Conservation (phyloP, 2,888 invertebrate genomes). For the Caenorhabditis sp. region DNA sequence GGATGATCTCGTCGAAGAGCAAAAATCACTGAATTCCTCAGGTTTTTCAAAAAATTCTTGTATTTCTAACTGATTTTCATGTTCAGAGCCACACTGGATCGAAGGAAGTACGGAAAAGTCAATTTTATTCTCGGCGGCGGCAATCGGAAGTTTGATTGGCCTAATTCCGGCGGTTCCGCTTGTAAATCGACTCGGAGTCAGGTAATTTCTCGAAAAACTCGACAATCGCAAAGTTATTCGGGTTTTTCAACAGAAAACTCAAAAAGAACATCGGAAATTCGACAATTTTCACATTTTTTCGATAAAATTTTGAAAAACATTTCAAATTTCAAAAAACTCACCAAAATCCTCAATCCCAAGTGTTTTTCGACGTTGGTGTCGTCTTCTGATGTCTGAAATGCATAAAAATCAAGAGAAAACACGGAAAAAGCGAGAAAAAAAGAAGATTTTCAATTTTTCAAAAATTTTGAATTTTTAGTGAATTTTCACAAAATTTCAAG, state of each 20-base stretch:
- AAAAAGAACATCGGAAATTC: not conserved
- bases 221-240: not conserved
- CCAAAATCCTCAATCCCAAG: not conserved
- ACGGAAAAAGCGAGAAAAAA: not conserved
- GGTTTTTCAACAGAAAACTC: too few species aligned
- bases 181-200: slow-evolving; percentile 39
- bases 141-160: slow-evolving; percentile 49
- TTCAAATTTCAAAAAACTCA: not conserved
- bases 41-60: too few species aligned
- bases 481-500: too few species aligned
- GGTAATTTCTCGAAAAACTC: slow-evolving; percentile 8
- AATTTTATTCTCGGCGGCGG: slow-evolving; percentile 53
- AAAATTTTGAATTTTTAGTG: too few species aligned
- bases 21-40: slow-evolving; percentile 23
- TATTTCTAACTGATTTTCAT: not conserved
- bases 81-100: slow-evolving; percentile 58
- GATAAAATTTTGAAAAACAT: not conserved
- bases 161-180: slow-evolving; percentile 54
- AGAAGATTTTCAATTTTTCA: not conserved
- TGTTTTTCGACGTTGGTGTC: slow-evolving; percentile 1
- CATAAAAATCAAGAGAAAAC: not conserved
- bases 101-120: slow-evolving; percentile 51
- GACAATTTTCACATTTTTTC: slow-evolving; percentile 7
- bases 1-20: slow-evolving; percentile 47
- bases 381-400: not conserved